Percentiles rank a stretch among this genome's conserved stretches.
Evolutionary conservation across 2,888 invertebrate genomes (phyloP).

Genomic region (Herminia tarsipennalis): DNA sequence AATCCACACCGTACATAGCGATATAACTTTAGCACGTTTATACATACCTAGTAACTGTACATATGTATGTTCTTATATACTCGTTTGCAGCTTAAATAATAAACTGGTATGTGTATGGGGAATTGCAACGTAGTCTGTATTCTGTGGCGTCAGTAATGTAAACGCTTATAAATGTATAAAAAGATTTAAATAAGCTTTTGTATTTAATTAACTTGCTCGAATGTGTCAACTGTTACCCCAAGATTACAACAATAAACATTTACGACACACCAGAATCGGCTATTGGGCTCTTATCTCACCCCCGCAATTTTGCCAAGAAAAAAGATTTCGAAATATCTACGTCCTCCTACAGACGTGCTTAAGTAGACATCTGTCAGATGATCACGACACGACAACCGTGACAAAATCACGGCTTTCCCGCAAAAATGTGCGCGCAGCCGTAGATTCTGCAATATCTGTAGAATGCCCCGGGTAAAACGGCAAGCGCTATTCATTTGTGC

Average conservation of each 20-base stretch:
- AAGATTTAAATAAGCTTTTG: too few relatives aligned
- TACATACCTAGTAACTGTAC: conserved; percentile 47
- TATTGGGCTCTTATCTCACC: conserved; percentile 26
- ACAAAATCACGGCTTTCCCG: conserved; percentile 36
- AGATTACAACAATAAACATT: conserved; percentile 26
- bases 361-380: conserved; percentile 55
- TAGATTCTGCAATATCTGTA: conserved; percentile 25
- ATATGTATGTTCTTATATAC: conserved; percentile 40
- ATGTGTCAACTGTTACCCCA: background rate
- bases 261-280: conserved; percentile 12
- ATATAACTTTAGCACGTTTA: conserved; percentile 42
- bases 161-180: too few relatives aligned
- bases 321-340: conserved; percentile 36
- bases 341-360: conserved; percentile 47
- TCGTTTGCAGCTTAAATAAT: background rate
- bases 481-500: conserved; percentile 1
- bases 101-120: background rate
- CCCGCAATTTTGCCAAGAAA: conserved; percentile 34
- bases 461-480: conserved; percentile 11
- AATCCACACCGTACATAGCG: conserved; percentile 29
- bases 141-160: too few relatives aligned
- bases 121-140: too few relatives aligned
- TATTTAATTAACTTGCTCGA: background rate
- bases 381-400: conserved; percentile 38
- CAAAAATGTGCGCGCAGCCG: conserved; percentile 25